Evolutionary conservation across 2,888 invertebrate species (phyloP).

Genomic region (Agrilus biguttatus): DNA sequence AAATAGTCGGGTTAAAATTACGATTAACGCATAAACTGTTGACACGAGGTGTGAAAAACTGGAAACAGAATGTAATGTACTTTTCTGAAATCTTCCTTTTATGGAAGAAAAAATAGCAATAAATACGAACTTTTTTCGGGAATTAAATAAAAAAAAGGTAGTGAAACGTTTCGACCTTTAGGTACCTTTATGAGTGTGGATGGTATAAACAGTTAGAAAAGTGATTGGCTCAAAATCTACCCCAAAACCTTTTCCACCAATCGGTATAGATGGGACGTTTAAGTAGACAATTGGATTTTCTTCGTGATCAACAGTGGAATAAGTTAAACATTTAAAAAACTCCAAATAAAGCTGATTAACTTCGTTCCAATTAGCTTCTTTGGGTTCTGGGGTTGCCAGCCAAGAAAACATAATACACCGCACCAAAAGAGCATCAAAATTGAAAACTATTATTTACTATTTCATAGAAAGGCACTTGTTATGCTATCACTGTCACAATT

Average conservation of each 20-base stretch:
- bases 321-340: slow-evolving; percentile 43
- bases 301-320: slow-evolving; percentile 49
- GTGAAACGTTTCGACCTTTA: background rate
- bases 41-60: background rate
- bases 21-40: background rate
- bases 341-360: slow-evolving; percentile 38
- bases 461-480: too few species aligned
- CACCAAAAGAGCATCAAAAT: slow-evolving; percentile 8
- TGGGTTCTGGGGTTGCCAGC: slow-evolving; percentile 28
- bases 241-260: slow-evolving; percentile 33
- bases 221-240: slow-evolving; percentile 43
- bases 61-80: background rate
- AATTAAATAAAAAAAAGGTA: background rate
- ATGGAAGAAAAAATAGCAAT: background rate
- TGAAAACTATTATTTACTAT: too few species aligned
- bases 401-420: slow-evolving; percentile 25
- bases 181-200: slow-evolving; percentile 53
- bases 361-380: slow-evolving; percentile 39
- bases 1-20: background rate
- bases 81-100: background rate
- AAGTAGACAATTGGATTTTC: slow-evolving; percentile 45
- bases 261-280: slow-evolving; percentile 31
- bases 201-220: slow-evolving; percentile 44
- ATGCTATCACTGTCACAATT: too few species aligned
- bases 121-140: background rate